Base-by-base conservation (phyloP, 2,113 vertebrate species). In the Cryptoleucopteryx plumbea region DNA sequence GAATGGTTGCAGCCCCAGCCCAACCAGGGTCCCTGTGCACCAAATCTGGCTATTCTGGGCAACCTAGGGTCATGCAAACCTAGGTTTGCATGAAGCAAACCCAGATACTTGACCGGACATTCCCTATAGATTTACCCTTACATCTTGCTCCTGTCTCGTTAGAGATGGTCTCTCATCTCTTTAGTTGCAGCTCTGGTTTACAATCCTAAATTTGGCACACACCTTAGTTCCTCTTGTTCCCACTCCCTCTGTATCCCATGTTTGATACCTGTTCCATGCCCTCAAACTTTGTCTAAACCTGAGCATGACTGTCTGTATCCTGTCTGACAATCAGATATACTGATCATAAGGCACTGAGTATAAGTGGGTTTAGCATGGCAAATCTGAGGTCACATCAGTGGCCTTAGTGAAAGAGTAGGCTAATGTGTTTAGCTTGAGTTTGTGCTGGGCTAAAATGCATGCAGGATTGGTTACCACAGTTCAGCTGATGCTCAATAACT, bases 241-340 rank as follows among this genome's bases (percentile, higher is more conserved):
- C 0, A 0, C 7, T 82, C 19, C 19, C 25, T 80, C 26, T 58
- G 13, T 42, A 45, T 34, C 7, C 18, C 7, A 3, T 6, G 3
- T 68, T 36, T 34, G 10, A 50, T 47, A 50, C 3, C 19, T 53
- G 7, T 83, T 80, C 17, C 22, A 18, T 42, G 11, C 8, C 16
- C 27, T 61, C 34, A 56, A 9, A 26, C 2, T 65, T 55, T 1
- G 1, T 55, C 31, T 72, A 48, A 58, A 7, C 34, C 27, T 67
- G 13, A 66, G 7, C 7, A 16, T 31, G 31, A 13, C 16, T 65
- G 15, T 13, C 34, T 0, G 0, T 47, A 61, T 72, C 16, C 13
- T 55, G 6, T 14, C 26, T 65, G 78, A 67, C 43, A 79, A 62
- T 4, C 34, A 75, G 56, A 59, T 20, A 22, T 7, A n/a, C 31